Evolutionary conservation across 2,797 vertebrate species (phyloP), one percentile per base, ranked within the genome.

Genomic region (Crenichthys baileyi): DNA sequence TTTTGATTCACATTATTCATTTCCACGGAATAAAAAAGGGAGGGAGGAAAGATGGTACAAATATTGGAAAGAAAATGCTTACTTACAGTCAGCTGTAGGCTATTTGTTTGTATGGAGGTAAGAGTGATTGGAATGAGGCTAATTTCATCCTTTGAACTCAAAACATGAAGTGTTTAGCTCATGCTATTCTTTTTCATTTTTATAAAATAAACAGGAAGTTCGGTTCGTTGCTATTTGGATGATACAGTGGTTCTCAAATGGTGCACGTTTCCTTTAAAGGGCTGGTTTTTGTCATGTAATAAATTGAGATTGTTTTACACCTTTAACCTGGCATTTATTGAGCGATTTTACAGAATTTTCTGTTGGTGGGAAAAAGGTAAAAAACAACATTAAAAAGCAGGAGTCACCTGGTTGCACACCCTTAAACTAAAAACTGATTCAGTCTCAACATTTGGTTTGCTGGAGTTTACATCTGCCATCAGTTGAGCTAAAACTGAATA

Each of bases 51-150:
- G 79, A 85, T 41, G 6, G 72, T 76, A 78, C 46, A 61, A 58
- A 78, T 78, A 85, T 80, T 84, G 50, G 86, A 89, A 89, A 83
- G 36, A 2, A 39, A 39, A 36, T 0, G 18, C 61, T 24, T 22
- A 12, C 63, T 65, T 65, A 22, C 20, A 2, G 51, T 71, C 71
- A 71, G 79, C 83, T 75, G 53, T 31, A 76, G 86, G 72, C 84
- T 63, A 86, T 89, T 92, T 78, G 31, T 80, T 72, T 87, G 78
- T 4, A 41, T 88, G 81, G 84, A 88, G 84, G 84, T 89, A 82
- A 85, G 75, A 16, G 56, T 73, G 82, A 81, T 80, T 60, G 72
- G 53, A 87, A 36, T 63, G 29, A 63, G 29, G 29, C 60, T 31
- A 15, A 36, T 63, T 63, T 63, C 29, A 36, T 63, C 16, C 18